Base-by-base conservation (phyloP, 2,797 vertebrate genomes). In the Chromobotia macracanthus region DNA sequence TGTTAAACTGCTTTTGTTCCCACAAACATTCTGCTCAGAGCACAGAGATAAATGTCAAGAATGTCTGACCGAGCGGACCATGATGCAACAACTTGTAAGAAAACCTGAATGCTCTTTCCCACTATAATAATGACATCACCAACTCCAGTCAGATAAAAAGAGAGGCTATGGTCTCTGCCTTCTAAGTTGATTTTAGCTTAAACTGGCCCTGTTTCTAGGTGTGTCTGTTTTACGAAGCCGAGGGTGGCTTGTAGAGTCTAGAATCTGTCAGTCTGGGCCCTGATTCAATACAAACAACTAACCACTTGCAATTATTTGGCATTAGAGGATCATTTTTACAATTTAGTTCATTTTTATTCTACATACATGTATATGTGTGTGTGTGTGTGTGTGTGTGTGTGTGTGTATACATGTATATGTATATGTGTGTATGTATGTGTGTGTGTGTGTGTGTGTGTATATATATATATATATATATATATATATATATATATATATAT, bases 31-130 rank as follows among this genome's bases (percentile, higher is more conserved):
- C 79, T 73, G 86, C 85, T 77, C 71, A 71, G 72, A 74, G 81
- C 82, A 75, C 82, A 77, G 84, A 83, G 81, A 79, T 82, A 73
- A 84, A 76, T 68, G 51, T 80, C 83, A 80, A 48, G 46, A 72
- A 79, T 9, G 21, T 72, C 69, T 23, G 25, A 55, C 18, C 0
- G 86, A 86, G 85, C 86, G 72, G 86, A 89, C 86, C 76, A 92
- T 93, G 92, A 93, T 92, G 93, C 91, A 94, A 93, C 84, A 87
- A 7, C 82, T 86, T 92, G 92, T 90, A 94, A 93, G 87, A 91
- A 44, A 35, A 75, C 10, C 81, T 91, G 88, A 89, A 91, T 85
- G 12, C 56, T 41, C 76, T 31, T 51, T 70, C 70, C 72, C 72
- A 74, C 61, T 10, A 67, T 56, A 61, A 35, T 8, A 41, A 72